These are phyloP conservation scores for Formica selysi DNA, from an alignment of 1,140 invertebrate genomes.

Conservation along the genomic window DNA sequence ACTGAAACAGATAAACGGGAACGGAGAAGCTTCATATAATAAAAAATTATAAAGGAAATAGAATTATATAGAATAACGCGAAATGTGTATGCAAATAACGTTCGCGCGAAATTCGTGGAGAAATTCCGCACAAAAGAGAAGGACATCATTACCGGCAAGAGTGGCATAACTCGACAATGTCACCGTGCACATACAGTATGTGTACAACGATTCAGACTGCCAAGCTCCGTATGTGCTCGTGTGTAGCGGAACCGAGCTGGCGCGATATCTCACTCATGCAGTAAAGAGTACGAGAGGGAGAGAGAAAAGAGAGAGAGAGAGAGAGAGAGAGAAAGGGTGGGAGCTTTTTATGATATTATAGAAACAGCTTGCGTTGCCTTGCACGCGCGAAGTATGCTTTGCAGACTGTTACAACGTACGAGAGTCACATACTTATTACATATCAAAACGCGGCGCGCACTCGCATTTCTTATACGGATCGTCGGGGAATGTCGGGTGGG, in stretches of 20 bases:
- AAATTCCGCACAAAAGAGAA: slow-evolving; percentile 28
- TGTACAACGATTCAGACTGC: slow-evolving; percentile 1
- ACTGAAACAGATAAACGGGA: neutral
- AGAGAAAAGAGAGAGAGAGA: neutral
- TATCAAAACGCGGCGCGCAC: slow-evolving; percentile 43
- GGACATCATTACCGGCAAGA: slow-evolving; percentile 40
- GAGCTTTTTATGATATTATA: slow-evolving; percentile 48
- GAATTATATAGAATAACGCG: slow-evolving; percentile 17
- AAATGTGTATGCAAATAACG: slow-evolving; percentile 5
- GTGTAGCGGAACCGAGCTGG: neutral
- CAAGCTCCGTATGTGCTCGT: neutral
- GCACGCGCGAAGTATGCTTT: slow-evolving; percentile 16
- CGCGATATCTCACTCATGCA: slow-evolving; percentile 2
- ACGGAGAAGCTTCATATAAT: neutral
- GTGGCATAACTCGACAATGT: slow-evolving; percentile 38
- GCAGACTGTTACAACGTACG: slow-evolving; percentile 5
- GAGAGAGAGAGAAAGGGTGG: neutral
- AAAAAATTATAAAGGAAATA: slow-evolving; percentile 9
- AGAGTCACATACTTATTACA: slow-evolving; percentile 42
- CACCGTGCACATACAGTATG: neutral
- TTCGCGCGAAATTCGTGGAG: slow-evolving; percentile 7
- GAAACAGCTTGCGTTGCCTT: slow-evolving; percentile 29
- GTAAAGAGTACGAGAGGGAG: neutral
- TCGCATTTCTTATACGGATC: slow-evolving; percentile 15
- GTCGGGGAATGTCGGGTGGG: slow-evolving; percentile 12